Percentiles rank a stretch among this genome's conserved stretches.
Evolutionary conservation across 2,113 vertebrate species (phyloP).

Genomic region (Scartelaos histophorus): DNA sequence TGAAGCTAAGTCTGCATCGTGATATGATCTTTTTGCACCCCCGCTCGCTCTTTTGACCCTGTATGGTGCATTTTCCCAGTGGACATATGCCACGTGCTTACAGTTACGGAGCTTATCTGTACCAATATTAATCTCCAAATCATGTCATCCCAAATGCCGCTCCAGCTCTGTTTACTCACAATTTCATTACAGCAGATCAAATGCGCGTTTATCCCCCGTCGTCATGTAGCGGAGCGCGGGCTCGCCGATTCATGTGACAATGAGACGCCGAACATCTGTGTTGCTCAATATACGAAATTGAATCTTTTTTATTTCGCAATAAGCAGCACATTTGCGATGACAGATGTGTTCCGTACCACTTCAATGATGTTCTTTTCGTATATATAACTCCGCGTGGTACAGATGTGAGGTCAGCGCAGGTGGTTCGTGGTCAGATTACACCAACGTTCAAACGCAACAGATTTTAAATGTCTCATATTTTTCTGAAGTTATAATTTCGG

Average conservation of each 20-base stretch:
- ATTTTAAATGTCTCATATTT: conserved; percentile 15
- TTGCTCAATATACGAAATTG: conserved; percentile 44
- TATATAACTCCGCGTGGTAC: conserved; percentile 18
- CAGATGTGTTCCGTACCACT: conserved; percentile 36
- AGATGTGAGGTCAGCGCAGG: conserved; percentile 31
- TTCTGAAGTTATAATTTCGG: too few relatives aligned
- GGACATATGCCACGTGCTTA: not conserved
- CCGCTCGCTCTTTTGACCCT: not conserved
- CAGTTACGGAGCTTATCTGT: not conserved
- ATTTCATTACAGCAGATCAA: conserved; percentile 26
- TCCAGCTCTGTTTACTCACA: conserved; percentile 8
- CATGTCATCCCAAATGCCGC: not conserved
- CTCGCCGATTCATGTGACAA: conserved; percentile 11
- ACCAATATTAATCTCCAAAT: conserved; percentile 7
- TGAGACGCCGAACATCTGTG: conserved; percentile 45
- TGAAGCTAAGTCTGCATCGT: not conserved
- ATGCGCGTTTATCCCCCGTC: conserved; percentile 21
- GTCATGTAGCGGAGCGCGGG: conserved; percentile 5
- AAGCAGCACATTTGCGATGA: conserved; percentile 34
- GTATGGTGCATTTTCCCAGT: not conserved
- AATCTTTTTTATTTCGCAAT: conserved; percentile 24
- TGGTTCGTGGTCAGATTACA: conserved; percentile 36
- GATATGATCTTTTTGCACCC: not conserved
- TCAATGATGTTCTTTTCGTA: conserved; percentile 21
- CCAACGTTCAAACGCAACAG: conserved; percentile 22